Base-by-base conservation (phyloP, 2,797 vertebrate species). In the Botia kubotai region DNA sequence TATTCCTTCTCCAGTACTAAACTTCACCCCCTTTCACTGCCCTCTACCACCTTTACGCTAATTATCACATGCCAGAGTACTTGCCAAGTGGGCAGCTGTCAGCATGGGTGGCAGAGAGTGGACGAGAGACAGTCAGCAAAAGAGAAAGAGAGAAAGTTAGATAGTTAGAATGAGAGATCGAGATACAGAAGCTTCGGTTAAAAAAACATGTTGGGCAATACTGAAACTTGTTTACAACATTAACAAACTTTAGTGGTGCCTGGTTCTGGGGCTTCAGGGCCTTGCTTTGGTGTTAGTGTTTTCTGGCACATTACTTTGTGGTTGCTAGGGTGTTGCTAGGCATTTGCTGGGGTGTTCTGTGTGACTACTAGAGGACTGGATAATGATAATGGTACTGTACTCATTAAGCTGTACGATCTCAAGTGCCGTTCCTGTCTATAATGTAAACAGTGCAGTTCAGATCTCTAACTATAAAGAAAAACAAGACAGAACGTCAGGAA, bases 81-180 rank as follows among this genome's bases (percentile, higher is more conserved):
- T 90, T 94, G 94, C 94, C 95, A 95, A 93, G 91, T 75, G 79
- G 95, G 94, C 94, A 96, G 95, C 95, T 96, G 95, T 93, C 93
- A 85, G 91, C 92, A 88, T 88, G 90, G 93, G 93, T 93, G 94
- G 93, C 87, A 12, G 89, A 89, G 88, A 82, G 85, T 82, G 84
- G 87, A 86, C 72, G 62, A 79, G 79, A 85, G 81, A 85, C 50
- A 39, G 58, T 82, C 76, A 69, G 75, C 82, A 66, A 52, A 72
- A 48, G 43, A 43, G 53, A 65, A 55, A 67, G 71, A 50, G 72
- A 19, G 29, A 48, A 1, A 8, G 57, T 29, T 66, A 71, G 50
- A 63, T 11, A 48, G 63, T 12, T 26, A 65, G 48, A 73, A 50
- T 50, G 26, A 72, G 50, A 74, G 58, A 83, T 39, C 16, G 48